A percentile compares a stretch with the other conserved stretches of the same genome.
phyloP scores from a whole-genome alignment of 2,113 vertebrate species.

The Girardinichthys multiradiatus region DNA sequence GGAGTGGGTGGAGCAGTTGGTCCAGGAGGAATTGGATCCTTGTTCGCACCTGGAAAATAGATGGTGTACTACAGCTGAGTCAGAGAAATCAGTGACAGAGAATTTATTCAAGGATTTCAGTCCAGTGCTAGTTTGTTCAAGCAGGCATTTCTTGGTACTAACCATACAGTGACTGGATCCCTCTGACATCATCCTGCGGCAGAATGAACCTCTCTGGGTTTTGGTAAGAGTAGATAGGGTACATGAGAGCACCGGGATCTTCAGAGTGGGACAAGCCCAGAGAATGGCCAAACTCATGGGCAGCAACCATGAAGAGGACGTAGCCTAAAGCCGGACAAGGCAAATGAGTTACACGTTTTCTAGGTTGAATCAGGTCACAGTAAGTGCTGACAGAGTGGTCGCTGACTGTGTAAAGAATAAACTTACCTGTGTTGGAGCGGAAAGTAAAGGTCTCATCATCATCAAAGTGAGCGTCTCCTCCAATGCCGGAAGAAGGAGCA shows the following conservation, averaged over 20 bases:
- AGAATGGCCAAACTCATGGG: conserved; percentile 95
- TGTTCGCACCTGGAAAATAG: conserved; percentile 63
- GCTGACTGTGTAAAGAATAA: background rate
- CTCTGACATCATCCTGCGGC: conserved; percentile 87
- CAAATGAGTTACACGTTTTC: background rate
- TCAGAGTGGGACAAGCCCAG: conserved; percentile 89
- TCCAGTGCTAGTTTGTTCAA: background rate
- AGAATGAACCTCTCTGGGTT: conserved; percentile 81
- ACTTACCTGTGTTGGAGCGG: conserved; percentile 62
- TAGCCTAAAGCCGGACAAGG: conserved; percentile 76
- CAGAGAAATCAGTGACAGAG: background rate
- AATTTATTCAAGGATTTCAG: background rate
- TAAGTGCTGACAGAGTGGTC: background rate
- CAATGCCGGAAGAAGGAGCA: conserved; percentile 70
- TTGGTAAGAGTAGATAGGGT: conserved; percentile 82
- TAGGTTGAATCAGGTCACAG: too few relatives aligned
- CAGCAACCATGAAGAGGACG: conserved; percentile 89
- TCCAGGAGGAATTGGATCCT: conserved; percentile 61
- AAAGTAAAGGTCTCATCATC: conserved; percentile 84
- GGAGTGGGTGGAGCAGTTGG: conserved; percentile 80
- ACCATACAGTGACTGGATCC: conserved; percentile 95
- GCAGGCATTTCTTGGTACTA: conserved; percentile 17
- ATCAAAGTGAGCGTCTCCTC: conserved; percentile 92
- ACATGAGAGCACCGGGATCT: conserved; percentile 92
- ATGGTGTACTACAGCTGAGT: background rate